Base-by-base conservation (phyloP, 2,888 invertebrate species). In the Drosophila antonietae region DNA sequence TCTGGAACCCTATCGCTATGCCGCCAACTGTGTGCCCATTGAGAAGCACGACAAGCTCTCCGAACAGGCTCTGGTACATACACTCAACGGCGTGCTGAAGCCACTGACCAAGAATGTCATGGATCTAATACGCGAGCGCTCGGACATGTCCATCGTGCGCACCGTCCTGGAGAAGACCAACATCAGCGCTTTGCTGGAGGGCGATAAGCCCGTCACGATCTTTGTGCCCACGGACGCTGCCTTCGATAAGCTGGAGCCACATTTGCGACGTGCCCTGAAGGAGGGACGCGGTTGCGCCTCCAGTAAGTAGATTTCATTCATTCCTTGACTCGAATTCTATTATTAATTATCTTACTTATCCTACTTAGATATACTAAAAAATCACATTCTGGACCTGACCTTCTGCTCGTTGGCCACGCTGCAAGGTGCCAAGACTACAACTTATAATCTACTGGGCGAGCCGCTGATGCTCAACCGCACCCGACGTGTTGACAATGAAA, bases 181-280 rank as follows among this genome's bases (percentile, higher is more conserved):
- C 56, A 90, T 95, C 18, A 93, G 93, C 44, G 93, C 94, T 67
- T 90, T 93, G 59, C 92, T 96, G 72, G 93, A 94, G 60, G 94
- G 93, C 3, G 86, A 91, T 7, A 92, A 92, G 91, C 95, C 93
- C 37, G 95, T 93, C 83, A 96, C 96, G 1, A 91, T 96, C 28
- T 95, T 96, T 82, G 95, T 95, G 33, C 95, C 95, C 49, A 94
- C 95, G 8, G 95, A 96, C 89, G 94, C 94, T 46, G 96, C 96
- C 28, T 95, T 96, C 78, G 94, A 94, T 39, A 94, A 95, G 86
- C 85, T 95, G 80, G 94, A 94, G 68, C 92, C 93, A 46, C 92
- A 93, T 68, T 91, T 94, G 41, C 92, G 93, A 64, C 92, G 93
- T 60, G 94, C 94, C 73, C 90, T 95, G 43, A 91, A 94, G 64